Evolutionary conservation across 2,797 vertebrate species (phyloP).

Genomic region (Helicolenus hilgendorfi): DNA sequence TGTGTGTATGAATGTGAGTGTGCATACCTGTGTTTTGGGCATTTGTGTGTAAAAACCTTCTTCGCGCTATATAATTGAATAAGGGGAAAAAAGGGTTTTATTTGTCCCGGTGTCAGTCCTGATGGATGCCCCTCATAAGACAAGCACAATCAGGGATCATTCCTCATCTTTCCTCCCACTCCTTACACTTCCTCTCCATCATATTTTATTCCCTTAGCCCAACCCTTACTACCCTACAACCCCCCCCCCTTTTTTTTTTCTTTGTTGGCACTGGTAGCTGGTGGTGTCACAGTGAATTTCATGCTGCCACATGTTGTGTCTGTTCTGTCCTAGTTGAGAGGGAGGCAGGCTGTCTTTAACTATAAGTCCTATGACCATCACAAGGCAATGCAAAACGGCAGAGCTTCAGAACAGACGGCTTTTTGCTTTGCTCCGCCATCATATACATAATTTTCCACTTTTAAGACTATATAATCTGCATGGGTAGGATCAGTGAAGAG

Average conservation of each 20-base stretch:
- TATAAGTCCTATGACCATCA: slow-evolving; percentile 55
- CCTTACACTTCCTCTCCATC: slow-evolving; percentile 74
- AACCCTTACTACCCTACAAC: slow-evolving; percentile 20
- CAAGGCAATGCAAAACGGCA: slow-evolving; percentile 7
- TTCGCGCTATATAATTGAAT: slow-evolving; percentile 80
- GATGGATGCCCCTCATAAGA: slow-evolving; percentile 92
- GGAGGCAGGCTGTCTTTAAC: slow-evolving; percentile 58
- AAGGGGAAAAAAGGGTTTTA: slow-evolving; percentile 68
- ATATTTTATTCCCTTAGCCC: slow-evolving; percentile 69
- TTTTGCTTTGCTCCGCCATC: slow-evolving; percentile 1
- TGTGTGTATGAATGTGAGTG: neutral
- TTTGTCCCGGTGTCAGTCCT: slow-evolving; percentile 85
- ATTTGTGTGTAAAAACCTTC: slow-evolving; percentile 31
- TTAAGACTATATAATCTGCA: slow-evolving; percentile 6
- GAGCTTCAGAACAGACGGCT: neutral
- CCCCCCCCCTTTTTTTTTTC: neutral
- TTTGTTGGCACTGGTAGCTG: slow-evolving; percentile 45
- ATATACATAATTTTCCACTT: slow-evolving; percentile 16
- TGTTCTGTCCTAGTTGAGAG: slow-evolving; percentile 74
- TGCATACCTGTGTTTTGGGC: neutral
- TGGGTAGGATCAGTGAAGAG: neutral
- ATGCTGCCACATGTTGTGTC: slow-evolving; percentile 62
- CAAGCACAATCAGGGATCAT: slow-evolving; percentile 87
- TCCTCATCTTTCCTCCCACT: slow-evolving; percentile 85
- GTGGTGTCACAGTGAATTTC: slow-evolving; percentile 74